These are phyloP conservation scores for Neoaliturus tenellus DNA, from an alignment of 2,888 invertebrate genomes.

Conservation along the genomic window DNA sequence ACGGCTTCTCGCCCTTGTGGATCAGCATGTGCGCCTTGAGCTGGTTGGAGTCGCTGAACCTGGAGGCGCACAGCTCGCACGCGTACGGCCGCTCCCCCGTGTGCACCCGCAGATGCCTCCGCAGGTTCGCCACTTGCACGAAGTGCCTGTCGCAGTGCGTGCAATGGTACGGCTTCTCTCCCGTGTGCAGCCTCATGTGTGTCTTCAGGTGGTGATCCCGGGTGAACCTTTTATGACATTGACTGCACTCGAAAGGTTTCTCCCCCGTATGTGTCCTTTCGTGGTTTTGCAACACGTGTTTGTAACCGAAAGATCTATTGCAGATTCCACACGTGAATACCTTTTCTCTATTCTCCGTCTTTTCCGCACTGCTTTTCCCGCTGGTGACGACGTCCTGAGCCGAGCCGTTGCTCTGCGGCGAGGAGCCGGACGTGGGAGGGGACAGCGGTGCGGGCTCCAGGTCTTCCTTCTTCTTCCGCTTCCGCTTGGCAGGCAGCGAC, in stretches of 20 bases:
- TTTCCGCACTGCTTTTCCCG: conserved; percentile 32
- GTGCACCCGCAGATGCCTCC: conserved; percentile 92
- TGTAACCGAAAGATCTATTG: conserved; percentile 93
- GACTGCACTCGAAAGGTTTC: conserved; percentile 94
- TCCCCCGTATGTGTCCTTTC: conserved; percentile 97
- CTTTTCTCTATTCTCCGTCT: conserved; percentile 78
- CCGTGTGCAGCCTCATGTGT: conserved; percentile 94
- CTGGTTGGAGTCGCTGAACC: conserved; percentile 95
- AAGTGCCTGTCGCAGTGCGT: conserved; percentile 94
- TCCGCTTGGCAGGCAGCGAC: background rate
- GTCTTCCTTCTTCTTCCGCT: conserved; percentile 55
- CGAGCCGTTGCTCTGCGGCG: conserved; percentile 73
- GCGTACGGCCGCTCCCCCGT: conserved; percentile 94
- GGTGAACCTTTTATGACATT: conserved; percentile 95
- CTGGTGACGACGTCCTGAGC: conserved; percentile 61
- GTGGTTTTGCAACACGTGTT: conserved; percentile 96
- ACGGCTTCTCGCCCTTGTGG: conserved; percentile 94
- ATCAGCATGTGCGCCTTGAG: conserved; percentile 92
- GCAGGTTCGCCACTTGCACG: conserved; percentile 94
- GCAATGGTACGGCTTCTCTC: conserved; percentile 95
- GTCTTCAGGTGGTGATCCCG: conserved; percentile 96
- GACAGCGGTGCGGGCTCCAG: conserved; percentile 74
- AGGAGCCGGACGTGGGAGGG: conserved; percentile 76
- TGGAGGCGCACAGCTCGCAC: conserved; percentile 89
- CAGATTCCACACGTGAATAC: conserved; percentile 93